A percentile compares a stretch with the other conserved stretches of the same genome.
phyloP scores from a whole-genome alignment of 2,888 invertebrate species.

The Rhagonycha lutea region DNA sequence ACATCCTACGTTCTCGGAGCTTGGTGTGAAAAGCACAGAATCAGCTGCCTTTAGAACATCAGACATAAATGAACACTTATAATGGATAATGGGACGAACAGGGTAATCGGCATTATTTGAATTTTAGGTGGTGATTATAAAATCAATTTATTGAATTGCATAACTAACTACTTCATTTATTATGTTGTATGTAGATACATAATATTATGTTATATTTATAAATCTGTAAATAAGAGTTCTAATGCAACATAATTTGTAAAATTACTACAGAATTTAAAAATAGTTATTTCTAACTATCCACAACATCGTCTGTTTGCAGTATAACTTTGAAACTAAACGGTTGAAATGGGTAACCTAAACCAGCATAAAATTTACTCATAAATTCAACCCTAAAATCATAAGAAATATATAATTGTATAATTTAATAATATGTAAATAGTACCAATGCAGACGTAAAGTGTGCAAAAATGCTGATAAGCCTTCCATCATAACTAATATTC shows the following conservation, averaged over 20 bases:
- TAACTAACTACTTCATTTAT: not conserved
- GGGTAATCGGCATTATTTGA: not conserved
- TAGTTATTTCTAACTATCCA: constrained; percentile 38
- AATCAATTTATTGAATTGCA: not conserved
- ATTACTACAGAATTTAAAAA: not conserved
- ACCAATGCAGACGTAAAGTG: constrained; percentile 88
- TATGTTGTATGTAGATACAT: not conserved
- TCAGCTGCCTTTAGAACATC: no score
- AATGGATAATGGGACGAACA: no score
- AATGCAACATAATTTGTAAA: not conserved
- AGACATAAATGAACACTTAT: no score
- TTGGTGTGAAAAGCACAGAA: no score
- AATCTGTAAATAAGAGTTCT: not conserved
- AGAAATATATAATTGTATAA: not conserved
- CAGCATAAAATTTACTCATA: constrained; percentile 75
- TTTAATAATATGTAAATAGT: constrained; percentile 24
- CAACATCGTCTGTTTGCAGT: constrained; percentile 52
- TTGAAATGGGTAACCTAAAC: constrained; percentile 66
- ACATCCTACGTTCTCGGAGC: no score
- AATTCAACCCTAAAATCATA: constrained; percentile 71
- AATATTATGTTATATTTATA: not conserved
- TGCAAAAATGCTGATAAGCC: constrained; percentile 89
- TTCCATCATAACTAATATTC: constrained; percentile 87
- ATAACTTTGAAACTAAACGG: constrained; percentile 70
- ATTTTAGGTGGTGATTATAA: not conserved